Evolutionary conservation across 2,888 invertebrate genomes (phyloP), one percentile per base, ranked within the genome.

Genomic region (Clusia tigrina): DNA sequence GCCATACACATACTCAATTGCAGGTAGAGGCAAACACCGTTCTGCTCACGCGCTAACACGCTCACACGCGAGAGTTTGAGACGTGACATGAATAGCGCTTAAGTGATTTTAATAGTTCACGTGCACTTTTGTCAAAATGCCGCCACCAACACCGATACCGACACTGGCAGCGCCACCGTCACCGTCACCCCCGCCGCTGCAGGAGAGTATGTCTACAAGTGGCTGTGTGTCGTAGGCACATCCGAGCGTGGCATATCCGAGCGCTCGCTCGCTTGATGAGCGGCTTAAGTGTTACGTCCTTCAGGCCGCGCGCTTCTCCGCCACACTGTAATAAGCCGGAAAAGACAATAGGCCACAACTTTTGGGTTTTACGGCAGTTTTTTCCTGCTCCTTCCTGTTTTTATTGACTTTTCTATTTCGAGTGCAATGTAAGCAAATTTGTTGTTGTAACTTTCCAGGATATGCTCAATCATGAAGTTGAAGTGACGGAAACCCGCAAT

Each of bases 91-190:
- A 80, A 79, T 79, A 72, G 75, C 70, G 72, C 69, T 73, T 74
- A 78, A 80, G 78, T 79, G 79, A 79, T 79, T 79, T 80, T 78
- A 80, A 79, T 79, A 77, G 79, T 78, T 79, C 80, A 79, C 80
- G 79, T 80, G 79, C 80, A 70, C 71, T 72, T 72, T 76, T 76
- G 78, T 76, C 77, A 76, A 70, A 71, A 76, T 67, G 67, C 69
- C 25, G 54, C 54, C 48, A 22, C 48, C 48, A 48, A n/a, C 12
- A 42, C 3, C 42, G 9, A 17, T 42, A n/a, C 9, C 42, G 12
- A 6, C 42, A 42, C 42, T 42, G n/a, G n/a, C n/a, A 18, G n/a
- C 22, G 38, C 38, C 48, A 26, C 17, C 25, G 46, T 25, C 25
- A 17, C 24, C 17, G 48, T 24, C 10, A 17, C 17, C n/a, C n/a